A percentile compares a stretch with the other conserved stretches of the same genome.
Evolutionary conservation across 2,113 vertebrate species (phyloP).

Genomic region (Copsychus sechellarum): DNA sequence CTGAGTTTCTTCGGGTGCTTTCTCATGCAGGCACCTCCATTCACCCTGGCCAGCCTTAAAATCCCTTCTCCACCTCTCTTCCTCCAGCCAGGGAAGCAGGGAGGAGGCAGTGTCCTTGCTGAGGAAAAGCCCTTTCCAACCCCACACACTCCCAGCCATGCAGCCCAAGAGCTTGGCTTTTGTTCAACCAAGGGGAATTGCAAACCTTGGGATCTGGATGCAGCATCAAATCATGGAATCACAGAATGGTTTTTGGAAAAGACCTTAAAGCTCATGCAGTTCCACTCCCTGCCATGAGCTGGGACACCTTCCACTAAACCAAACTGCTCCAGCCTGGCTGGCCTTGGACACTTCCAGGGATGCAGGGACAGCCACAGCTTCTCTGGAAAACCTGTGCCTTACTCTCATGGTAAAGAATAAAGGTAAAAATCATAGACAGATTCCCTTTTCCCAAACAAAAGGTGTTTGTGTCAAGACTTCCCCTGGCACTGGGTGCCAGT

Average conservation of each 20-base stretch:
- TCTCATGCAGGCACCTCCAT: neutral
- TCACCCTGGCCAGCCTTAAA: neutral
- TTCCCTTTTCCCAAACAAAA: neutral
- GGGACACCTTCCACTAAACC: neutral
- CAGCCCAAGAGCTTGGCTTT: neutral
- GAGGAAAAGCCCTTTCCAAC: neutral
- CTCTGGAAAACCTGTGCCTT: neutral
- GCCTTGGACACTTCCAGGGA: neutral
- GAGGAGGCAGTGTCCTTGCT: neutral
- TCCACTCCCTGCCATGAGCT: neutral
- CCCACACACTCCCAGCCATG: neutral
- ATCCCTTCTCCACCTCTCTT: neutral
- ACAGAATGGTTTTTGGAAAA: neutral
- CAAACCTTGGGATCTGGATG: neutral
- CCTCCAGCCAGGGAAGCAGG: neutral
- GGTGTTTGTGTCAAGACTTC: neutral
- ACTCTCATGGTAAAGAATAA: neutral
- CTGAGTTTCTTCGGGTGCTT: neutral
- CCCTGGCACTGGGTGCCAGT: neutral
- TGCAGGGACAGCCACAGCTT: neutral
- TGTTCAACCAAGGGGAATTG: neutral
- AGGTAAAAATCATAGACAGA: neutral
- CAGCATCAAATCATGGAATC: neutral
- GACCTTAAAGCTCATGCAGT: neutral
- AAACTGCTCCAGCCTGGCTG: neutral